Base-by-base conservation (phyloP, 2,113 vertebrate species). In the Xiphias gladius region DNA sequence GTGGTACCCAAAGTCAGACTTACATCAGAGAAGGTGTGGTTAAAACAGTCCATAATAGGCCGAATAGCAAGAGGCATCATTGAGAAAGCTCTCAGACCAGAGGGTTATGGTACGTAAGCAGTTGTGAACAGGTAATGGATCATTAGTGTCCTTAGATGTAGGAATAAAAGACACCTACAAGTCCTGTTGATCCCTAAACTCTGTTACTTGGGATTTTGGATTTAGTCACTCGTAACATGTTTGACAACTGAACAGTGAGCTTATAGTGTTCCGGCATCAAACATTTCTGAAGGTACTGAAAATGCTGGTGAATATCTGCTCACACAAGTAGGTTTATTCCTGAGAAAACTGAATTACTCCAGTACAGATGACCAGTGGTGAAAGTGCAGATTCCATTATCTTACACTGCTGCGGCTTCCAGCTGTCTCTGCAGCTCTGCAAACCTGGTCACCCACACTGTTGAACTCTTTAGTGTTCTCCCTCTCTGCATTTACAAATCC, bases 401-500 rank as follows among this genome's bases (percentile, higher is more conserved):
- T 62, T 63, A 57, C 55, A 19, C 12, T 59, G 50, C 37, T 66
- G 66, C 8, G 2, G 26, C 58, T 46, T 65, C 52, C n/a, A 55
- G 66, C 61, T 66, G 43, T 46, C 61, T 82, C 57, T 70, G 63
- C 57, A 52, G 13, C 41, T 71, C 11, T 74, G 64, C 11, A 30
- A 54, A 65, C 59, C 61, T 69, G 32, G 35, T 79, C 59, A 71
- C 55, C 52, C 61, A 41, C 35, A 66, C 32, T 32, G 57, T 24
- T 63, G 57, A 64, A 62, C 55, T 16, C 32, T 54, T 55, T 1
- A 28, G 37, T 37, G 46, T 26, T 50, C 16, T 52, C n/a, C 28
- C 22, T 62, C 32, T 70, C 58, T 74, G 67, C 59, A 48, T 72
- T 79, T 55, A 20, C 52, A 68, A 85, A 69, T 70, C 35, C 39